Evolutionary conservation across 2,797 vertebrate species (phyloP).

Genomic region (Pangasius krempfi): DNA sequence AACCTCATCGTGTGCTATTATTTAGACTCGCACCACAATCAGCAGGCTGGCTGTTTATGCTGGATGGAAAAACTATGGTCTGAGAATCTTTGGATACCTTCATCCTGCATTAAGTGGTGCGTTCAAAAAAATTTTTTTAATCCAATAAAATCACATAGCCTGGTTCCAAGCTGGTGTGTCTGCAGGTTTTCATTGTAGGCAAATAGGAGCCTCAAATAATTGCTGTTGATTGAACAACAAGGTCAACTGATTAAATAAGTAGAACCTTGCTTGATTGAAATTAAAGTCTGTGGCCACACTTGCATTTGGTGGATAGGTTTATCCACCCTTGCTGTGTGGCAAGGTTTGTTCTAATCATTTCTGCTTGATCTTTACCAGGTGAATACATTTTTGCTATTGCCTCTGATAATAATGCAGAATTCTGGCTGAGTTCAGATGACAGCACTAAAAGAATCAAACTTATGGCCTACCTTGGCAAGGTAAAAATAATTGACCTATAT

Average conservation of each 20-base stretch:
- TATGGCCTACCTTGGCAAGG: constrained; percentile 2
- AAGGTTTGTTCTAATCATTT: not conserved
- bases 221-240: not conserved
- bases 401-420: constrained; percentile 85
- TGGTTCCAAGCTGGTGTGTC: not conserved
- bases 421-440: constrained; percentile 82
- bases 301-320: not conserved
- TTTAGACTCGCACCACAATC: constrained; percentile 77
- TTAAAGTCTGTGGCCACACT: not conserved
- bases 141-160: not conserved
- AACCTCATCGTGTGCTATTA: not conserved
- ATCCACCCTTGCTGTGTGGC: too few species aligned
- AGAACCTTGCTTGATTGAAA: not conserved
- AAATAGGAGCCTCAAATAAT: not conserved
- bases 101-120: constrained; percentile 75
- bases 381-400: constrained; percentile 82
- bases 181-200: not conserved
- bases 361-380: constrained; percentile 63
- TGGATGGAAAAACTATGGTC: constrained; percentile 81
- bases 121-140: not conserved
- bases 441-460: constrained; percentile 73
- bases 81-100: constrained; percentile 84
- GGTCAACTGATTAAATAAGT: not conserved
- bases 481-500: not conserved
- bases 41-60: constrained; percentile 80